Conservation (phyloP, 1,140 invertebrate species). For the Campoletis sonorensis region DNA sequence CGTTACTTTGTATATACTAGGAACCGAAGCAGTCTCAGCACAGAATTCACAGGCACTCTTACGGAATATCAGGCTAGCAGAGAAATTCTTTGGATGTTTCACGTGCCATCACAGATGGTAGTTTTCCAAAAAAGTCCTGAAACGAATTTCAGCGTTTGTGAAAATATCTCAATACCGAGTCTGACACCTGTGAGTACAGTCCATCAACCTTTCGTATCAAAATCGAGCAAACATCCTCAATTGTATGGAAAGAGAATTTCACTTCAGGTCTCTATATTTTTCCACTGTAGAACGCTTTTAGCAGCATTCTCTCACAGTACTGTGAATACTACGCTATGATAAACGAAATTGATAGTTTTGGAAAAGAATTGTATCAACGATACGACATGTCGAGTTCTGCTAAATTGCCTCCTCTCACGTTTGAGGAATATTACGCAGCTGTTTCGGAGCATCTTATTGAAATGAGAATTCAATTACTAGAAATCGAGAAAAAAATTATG, state of each 20-base stretch:
- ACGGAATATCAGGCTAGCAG: slow-evolving; percentile 72
- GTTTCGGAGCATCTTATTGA: slow-evolving; percentile 62
- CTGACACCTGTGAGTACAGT: slow-evolving; percentile 65
- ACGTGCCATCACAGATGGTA: slow-evolving; percentile 63
- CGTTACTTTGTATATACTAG: no score
- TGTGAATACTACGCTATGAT: slow-evolving; percentile 71
- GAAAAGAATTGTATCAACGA: slow-evolving; percentile 59
- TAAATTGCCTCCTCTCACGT: slow-evolving; percentile 66
- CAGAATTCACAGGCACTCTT: slow-evolving; percentile 60
- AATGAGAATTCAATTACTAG: slow-evolving; percentile 64
- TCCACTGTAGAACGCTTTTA: slow-evolving; percentile 65
- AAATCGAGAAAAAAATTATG: slow-evolving; percentile 67
- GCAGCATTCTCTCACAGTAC: slow-evolving; percentile 65
- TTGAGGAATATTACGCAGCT: slow-evolving; percentile 69
- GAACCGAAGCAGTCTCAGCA: slow-evolving; percentile 61
- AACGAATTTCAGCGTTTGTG: slow-evolving; percentile 59
- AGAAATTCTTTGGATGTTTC: slow-evolving; percentile 74
- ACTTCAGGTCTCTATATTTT: not conserved
- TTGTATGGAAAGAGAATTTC: not conserved
- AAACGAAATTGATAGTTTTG: slow-evolving; percentile 66
- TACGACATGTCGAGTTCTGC: slow-evolving; percentile 38
- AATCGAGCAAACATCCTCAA: no score
- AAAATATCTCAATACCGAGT: slow-evolving; percentile 72
- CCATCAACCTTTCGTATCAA: not conserved
- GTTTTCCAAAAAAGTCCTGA: slow-evolving; percentile 64